Evolutionary conservation across 2,797 vertebrate species (phyloP).

Genomic region (Siniperca undulata): DNA sequence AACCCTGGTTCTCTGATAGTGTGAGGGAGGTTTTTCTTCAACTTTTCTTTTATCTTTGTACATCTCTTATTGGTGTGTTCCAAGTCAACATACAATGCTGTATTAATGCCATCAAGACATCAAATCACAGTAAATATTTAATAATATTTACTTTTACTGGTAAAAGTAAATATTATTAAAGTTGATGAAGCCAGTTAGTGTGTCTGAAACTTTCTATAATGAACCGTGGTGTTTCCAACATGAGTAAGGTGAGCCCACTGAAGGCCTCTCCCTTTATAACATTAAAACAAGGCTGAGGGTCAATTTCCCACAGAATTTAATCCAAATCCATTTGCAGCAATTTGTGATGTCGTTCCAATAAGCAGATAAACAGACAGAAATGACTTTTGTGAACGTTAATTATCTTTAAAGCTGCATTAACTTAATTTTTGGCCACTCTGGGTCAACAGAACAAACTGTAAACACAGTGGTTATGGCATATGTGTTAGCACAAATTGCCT

Average conservation of each 20-base stretch:
- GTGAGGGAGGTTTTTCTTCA: neutral
- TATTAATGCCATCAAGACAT: neutral
- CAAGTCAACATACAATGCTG: neutral
- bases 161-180: neutral
- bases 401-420: neutral
- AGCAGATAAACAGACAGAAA: too few relatives aligned
- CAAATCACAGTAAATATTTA: neutral
- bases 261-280: neutral
- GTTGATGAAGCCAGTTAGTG: neutral
- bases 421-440: too few relatives aligned
- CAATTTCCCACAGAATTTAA: neutral
- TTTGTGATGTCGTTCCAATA: too few relatives aligned
- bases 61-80: neutral
- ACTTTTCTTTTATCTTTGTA: neutral
- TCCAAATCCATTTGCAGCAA: too few relatives aligned
- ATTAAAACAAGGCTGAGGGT: neutral
- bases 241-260: neutral
- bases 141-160: neutral
- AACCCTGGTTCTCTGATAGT: neutral
- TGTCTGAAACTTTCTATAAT: neutral
- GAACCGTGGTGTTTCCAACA: neutral
- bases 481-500: too few relatives aligned
- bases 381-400: neutral
- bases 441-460: too few relatives aligned
- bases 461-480: too few relatives aligned